Percentiles rank a stretch among this genome's conserved stretches.
These are phyloP conservation scores for Adelosebastes latens DNA, from an alignment of 2,797 vertebrate species.

Conservation along the genomic window DNA sequence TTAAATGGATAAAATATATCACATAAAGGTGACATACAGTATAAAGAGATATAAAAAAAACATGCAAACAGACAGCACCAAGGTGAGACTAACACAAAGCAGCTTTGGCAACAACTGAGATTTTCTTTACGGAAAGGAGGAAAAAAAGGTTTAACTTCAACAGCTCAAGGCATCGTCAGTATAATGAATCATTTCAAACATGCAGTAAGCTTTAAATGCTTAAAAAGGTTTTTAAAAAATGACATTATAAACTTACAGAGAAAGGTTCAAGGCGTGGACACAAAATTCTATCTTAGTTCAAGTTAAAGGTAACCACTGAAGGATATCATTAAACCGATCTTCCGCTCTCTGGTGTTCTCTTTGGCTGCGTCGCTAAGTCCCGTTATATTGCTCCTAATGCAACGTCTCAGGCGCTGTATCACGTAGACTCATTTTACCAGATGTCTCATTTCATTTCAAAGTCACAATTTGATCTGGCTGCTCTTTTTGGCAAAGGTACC, in stretches of 20 bases:
- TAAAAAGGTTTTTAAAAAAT: slow-evolving; percentile 53
- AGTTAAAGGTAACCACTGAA: slow-evolving; percentile 65
- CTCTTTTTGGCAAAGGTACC: slow-evolving; percentile 68
- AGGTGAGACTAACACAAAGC: slow-evolving; percentile 70
- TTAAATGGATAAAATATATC: slow-evolving; percentile 71
- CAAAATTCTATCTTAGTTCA: slow-evolving; percentile 64
- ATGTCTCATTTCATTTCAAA: slow-evolving; percentile 47
- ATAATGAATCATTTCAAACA: slow-evolving; percentile 77
- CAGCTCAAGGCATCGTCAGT: slow-evolving; percentile 76
- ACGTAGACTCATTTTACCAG: slow-evolving; percentile 47
- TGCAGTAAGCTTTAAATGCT: slow-evolving; percentile 79
- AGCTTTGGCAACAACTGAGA: slow-evolving; percentile 69
- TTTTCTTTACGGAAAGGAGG: slow-evolving; percentile 56
- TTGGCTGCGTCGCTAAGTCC: slow-evolving; percentile 48
- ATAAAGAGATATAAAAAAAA: slow-evolving; percentile 70
- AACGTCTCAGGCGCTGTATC: slow-evolving; percentile 38
- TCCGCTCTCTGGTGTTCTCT: slow-evolving; percentile 53
- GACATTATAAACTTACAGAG: slow-evolving; percentile 62
- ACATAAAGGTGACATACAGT: slow-evolving; percentile 68
- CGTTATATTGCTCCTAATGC: slow-evolving; percentile 33
- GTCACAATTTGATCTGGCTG: slow-evolving; percentile 57
- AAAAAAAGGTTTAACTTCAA: slow-evolving; percentile 62
- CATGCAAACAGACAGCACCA: slow-evolving; percentile 76
- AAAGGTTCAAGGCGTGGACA: slow-evolving; percentile 55
- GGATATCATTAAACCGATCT: slow-evolving; percentile 46